phyloP scores from a whole-genome alignment of 2,797 vertebrate genomes.

The Urosaurus nigricauda region DNA sequence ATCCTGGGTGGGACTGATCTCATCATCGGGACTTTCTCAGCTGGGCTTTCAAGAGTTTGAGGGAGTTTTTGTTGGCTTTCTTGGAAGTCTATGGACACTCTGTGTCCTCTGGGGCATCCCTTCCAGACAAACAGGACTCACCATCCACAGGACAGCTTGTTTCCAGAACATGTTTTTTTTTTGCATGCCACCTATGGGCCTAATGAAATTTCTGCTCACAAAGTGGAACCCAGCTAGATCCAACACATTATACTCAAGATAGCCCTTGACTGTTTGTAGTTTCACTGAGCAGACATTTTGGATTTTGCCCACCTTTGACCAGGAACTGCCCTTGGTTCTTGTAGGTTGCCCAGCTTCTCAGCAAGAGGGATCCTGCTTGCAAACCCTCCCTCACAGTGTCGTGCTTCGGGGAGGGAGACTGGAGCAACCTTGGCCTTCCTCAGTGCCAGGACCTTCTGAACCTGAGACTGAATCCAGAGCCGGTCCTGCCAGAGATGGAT shows the following conservation, averaged over 20 bases:
- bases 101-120: neutral
- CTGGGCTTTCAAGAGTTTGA: neutral
- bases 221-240: neutral
- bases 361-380: conserved; percentile 81
- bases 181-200: too few relatives aligned
- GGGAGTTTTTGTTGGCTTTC: neutral
- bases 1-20: neutral
- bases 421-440: conserved; percentile 88
- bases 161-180: too few relatives aligned
- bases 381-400: conserved; percentile 90
- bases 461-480: conserved; percentile 90
- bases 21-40: neutral
- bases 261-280: neutral
- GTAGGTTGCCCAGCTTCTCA: conserved; percentile 89
- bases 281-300: neutral
- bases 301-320: conserved; percentile 5
- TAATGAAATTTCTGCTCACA: neutral
- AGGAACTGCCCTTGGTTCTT: conserved; percentile 67
- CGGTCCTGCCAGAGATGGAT: conserved; percentile 91
- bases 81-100: neutral
- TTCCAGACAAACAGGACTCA: neutral
- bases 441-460: conserved; percentile 86
- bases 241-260: too few relatives aligned
- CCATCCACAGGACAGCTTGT: neutral
- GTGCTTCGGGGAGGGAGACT: conserved; percentile 91